phyloP scores from a whole-genome alignment of 1,140 invertebrate genomes.

The Pararge aegeria region DNA sequence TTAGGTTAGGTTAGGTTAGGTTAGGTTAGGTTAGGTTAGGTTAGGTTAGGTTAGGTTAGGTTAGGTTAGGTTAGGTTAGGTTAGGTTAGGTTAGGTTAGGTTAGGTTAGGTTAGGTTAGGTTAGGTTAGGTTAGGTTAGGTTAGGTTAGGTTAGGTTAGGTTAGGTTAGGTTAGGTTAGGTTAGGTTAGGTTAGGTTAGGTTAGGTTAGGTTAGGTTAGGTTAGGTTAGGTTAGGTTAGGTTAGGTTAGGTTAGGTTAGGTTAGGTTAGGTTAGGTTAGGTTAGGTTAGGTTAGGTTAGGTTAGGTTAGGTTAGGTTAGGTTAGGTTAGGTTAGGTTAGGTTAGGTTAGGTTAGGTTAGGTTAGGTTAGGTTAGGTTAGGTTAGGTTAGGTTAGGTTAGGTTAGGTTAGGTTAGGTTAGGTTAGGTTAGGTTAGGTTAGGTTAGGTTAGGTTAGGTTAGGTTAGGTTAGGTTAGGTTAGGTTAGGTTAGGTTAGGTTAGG shows the following conservation, averaged over 20 bases:
- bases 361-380: conserved; percentile 51
- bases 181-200: conserved; percentile 57
- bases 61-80: conserved; percentile 27
- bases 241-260: conserved; percentile 23
- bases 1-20: conserved; percentile 39
- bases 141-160: too few species aligned
- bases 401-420: conserved; percentile 28
- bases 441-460: conserved; percentile 25
- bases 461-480: conserved; percentile 41
- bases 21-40: conserved; percentile 37
- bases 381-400: conserved; percentile 42
- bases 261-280: conserved; percentile 36
- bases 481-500: conserved; percentile 25
- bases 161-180: conserved; percentile 33
- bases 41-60: conserved; percentile 34
- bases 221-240: conserved; percentile 35
- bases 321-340: conserved; percentile 5
- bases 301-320: conserved; percentile 32
- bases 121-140: conserved; percentile 36
- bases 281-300: conserved; percentile 36
- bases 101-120: conserved; percentile 33
- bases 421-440: conserved; percentile 15
- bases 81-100: conserved; percentile 31
- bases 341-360: conserved; percentile 37
- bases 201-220: conserved; percentile 46